These are phyloP conservation scores for Bellardia bayeri DNA, from an alignment of 2,888 invertebrate genomes.

Conservation along the genomic window DNA sequence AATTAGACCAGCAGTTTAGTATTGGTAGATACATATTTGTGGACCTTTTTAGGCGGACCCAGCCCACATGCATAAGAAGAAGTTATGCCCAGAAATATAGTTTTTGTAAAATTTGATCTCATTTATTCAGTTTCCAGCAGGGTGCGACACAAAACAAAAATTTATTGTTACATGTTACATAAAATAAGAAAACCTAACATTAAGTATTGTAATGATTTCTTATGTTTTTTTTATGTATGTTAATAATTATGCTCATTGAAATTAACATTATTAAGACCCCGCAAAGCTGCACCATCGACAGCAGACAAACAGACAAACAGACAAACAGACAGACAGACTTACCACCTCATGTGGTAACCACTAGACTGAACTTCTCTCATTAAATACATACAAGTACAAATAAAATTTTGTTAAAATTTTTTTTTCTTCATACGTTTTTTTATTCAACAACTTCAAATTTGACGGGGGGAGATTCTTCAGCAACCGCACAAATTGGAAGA, in stretches of 20 bases:
- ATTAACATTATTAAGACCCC: slow-evolving; percentile 53
- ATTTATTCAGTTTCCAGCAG: no score
- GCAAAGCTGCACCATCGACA: slow-evolving; percentile 32
- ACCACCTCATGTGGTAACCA: slow-evolving; percentile 69
- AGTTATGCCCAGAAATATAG: no score
- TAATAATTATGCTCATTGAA: slow-evolving; percentile 66
- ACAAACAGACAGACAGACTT: slow-evolving; percentile 8
- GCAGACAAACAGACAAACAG: slow-evolving; percentile 23
- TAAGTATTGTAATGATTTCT: slow-evolving; percentile 34
- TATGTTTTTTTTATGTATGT: slow-evolving; percentile 34
- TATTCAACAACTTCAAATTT: slow-evolving; percentile 32
- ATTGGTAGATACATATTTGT: no score
- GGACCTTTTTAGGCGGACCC: no score
- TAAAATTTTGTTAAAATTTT: slow-evolving; percentile 1
- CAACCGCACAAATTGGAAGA: slow-evolving; percentile 35
- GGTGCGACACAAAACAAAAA: slow-evolving; percentile 5
- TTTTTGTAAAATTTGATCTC: no score
- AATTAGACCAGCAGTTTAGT: no score
- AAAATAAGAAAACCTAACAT: slow-evolving; percentile 35
- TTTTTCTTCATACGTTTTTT: not conserved
- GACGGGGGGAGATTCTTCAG: slow-evolving; percentile 21
- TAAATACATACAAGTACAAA: slow-evolving; percentile 36
- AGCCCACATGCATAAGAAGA: no score
- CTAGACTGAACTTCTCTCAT: slow-evolving; percentile 61
- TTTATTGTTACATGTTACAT: not conserved